phyloP scores from a whole-genome alignment of 1,140 invertebrate genomes.

The Ips typographus region DNA sequence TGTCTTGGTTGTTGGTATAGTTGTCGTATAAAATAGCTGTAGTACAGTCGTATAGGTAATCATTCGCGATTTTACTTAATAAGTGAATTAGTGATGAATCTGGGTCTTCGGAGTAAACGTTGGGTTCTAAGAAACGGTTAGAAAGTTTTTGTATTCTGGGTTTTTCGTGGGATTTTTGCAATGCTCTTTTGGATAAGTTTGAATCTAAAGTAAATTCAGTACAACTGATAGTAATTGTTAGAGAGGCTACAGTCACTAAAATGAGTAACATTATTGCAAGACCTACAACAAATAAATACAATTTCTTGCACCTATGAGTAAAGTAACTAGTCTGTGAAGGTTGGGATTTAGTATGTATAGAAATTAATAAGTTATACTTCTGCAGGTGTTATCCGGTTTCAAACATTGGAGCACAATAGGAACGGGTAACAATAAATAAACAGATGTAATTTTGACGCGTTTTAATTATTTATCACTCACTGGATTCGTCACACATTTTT shows the following conservation, averaged over 20 bases:
- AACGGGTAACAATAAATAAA: neutral
- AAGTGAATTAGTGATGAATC: constrained; percentile 57
- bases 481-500: constrained; percentile 26
- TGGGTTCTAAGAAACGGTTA: constrained; percentile 40
- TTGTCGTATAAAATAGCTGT: constrained; percentile 65
- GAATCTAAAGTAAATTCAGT: neutral
- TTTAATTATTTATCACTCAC: constrained; percentile 28
- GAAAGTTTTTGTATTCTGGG: constrained; percentile 44
- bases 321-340: too few relatives aligned
- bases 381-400: constrained; percentile 14
- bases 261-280: too few relatives aligned
- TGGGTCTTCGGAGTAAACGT: constrained; percentile 52
- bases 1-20: constrained; percentile 57
- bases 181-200: constrained; percentile 41
- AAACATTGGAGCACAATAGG: too few relatives aligned
- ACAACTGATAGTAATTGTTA: neutral
- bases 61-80: constrained; percentile 58
- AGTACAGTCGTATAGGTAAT: constrained; percentile 61
- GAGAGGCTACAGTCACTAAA: too few relatives aligned
- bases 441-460: constrained; percentile 1
- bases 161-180: constrained; percentile 50
- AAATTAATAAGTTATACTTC: constrained; percentile 27
- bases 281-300: too few relatives aligned
- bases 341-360: constrained; percentile 22
- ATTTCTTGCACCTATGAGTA: too few relatives aligned